phyloP scores from a whole-genome alignment of 2,797 vertebrate genomes.

The Hydrolagus colliei region DNA sequence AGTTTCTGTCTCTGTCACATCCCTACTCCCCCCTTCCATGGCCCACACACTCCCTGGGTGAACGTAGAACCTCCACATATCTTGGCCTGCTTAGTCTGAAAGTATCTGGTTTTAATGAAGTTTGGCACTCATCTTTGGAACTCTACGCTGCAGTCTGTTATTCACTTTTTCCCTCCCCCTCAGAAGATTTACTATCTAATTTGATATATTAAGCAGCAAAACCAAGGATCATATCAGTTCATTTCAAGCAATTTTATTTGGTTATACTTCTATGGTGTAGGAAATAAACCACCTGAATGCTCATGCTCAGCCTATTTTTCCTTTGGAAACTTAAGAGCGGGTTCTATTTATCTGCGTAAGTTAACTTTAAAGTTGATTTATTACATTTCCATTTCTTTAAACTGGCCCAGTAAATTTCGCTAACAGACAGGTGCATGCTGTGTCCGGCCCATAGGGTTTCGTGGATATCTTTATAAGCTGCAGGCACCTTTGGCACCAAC shows the following conservation, averaged over 20 bases:
- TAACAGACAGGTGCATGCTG: background rate
- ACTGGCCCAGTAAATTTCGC: background rate
- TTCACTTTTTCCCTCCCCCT: background rate
- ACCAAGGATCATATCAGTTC: background rate
- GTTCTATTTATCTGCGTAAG: background rate
- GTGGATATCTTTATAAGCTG: background rate
- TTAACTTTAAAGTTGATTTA: background rate
- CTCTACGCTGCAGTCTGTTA: background rate
- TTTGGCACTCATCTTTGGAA: background rate
- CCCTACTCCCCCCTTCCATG: background rate
- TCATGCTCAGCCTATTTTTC: background rate
- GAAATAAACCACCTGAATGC: background rate
- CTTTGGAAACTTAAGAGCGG: background rate
- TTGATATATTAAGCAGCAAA: background rate
- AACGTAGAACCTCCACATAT: background rate
- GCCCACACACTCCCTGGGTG: background rate
- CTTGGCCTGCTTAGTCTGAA: background rate
- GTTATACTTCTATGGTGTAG: background rate
- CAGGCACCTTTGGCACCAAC: background rate
- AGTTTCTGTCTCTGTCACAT: background rate
- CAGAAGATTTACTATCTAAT: background rate
- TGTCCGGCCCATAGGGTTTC: too few species aligned
- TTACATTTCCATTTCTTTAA: background rate
- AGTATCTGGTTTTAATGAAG: slow-evolving; percentile 4
- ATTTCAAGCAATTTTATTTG: background rate